Evolutionary conservation across 2,113 vertebrate species (phyloP).

Genomic region (Lonchura striata): DNA sequence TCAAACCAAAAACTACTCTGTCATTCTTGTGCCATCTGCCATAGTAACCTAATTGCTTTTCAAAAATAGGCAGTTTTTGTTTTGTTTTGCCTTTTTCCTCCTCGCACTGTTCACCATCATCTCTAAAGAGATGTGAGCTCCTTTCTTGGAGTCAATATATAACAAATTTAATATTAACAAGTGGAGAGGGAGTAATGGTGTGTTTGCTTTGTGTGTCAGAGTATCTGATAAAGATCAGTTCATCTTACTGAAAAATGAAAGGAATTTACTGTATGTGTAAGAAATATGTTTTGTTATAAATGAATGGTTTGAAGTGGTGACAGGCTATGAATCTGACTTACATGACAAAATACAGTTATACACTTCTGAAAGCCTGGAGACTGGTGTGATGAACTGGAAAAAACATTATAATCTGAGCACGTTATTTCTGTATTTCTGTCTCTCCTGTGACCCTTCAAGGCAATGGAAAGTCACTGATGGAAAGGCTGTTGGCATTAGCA

Average conservation of each 20-base stretch:
- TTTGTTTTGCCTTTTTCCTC: background rate
- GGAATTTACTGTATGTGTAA: background rate
- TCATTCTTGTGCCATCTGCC: background rate
- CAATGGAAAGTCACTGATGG: conserved; percentile 28
- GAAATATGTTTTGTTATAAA: background rate
- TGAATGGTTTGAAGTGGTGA: background rate
- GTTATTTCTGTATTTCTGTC: conserved; percentile 39
- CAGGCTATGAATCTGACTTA: background rate
- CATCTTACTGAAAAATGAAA: background rate
- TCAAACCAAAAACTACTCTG: background rate
- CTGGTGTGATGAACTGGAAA: conserved; percentile 37
- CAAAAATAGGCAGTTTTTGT: background rate
- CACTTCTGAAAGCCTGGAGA: background rate
- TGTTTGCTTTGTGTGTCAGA: background rate
- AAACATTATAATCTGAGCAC: conserved; percentile 2
- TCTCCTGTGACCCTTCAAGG: conserved; percentile 27
- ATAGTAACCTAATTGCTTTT: background rate
- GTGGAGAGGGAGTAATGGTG: background rate
- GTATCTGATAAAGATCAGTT: background rate
- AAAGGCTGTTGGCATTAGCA: conserved; percentile 35
- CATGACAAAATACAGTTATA: background rate
- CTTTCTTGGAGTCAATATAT: background rate
- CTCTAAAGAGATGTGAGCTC: background rate
- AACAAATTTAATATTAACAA: background rate
- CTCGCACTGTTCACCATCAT: background rate